A percentile compares a stretch with the other conserved stretches of the same genome.
These are phyloP conservation scores for Ctenosaura bakeri DNA, from an alignment of 2,797 vertebrate genomes.

Conservation along the genomic window DNA sequence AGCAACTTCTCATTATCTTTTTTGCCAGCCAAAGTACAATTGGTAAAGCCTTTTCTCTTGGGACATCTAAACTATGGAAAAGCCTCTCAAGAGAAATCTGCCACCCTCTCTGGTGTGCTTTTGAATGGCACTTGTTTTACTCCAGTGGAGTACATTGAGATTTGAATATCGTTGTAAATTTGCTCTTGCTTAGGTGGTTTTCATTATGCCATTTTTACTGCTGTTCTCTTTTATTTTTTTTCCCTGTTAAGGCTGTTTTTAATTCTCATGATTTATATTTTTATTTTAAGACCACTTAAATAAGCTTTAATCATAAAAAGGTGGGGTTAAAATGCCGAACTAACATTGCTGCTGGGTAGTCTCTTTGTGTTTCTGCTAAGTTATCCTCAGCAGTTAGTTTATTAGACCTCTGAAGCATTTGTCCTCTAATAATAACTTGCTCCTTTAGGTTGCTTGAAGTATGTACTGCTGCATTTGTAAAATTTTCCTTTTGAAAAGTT, in stretches of 20 bases:
- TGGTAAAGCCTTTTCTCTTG: no score
- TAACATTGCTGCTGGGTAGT: background rate
- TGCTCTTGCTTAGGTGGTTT: background rate
- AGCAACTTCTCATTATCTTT: background rate
- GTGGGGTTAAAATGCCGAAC: no score
- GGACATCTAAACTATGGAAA: background rate
- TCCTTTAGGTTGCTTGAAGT: background rate
- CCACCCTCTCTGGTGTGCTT: background rate
- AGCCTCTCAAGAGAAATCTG: background rate
- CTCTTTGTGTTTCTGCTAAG: background rate
- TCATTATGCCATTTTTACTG: background rate
- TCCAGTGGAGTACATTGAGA: background rate
- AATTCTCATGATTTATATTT: background rate
- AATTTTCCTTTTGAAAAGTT: background rate
- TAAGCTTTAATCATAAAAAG: no score
- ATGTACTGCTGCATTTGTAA: background rate
- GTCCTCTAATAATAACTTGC: background rate
- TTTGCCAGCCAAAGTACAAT: background rate
- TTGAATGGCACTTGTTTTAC: background rate
- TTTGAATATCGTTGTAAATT: background rate
- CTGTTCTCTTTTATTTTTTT: background rate
- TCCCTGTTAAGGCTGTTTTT: background rate
- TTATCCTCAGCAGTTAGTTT: conserved; percentile 1
- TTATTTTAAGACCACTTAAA: background rate
- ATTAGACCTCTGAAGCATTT: background rate